These are phyloP conservation scores for Serilophus lunatus DNA, from an alignment of 2,113 vertebrate species.

Conservation along the genomic window DNA sequence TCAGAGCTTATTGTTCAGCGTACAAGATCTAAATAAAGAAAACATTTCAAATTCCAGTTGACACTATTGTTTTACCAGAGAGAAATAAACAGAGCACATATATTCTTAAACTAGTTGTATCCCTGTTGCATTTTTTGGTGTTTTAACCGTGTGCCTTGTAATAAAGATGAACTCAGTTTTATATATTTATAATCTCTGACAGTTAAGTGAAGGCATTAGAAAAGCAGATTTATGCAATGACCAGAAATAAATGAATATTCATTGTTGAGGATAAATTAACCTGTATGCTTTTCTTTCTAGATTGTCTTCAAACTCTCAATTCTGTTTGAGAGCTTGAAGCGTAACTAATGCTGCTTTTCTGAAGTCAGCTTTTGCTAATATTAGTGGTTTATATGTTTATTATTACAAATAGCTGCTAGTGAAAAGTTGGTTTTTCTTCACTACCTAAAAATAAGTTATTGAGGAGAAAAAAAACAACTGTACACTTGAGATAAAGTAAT, in stretches of 20 bases:
- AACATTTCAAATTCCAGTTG: conserved; percentile 59
- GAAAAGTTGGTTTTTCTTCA: neutral
- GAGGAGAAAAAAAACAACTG: neutral
- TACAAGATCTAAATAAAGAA: conserved; percentile 64
- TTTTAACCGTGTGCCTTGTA: neutral
- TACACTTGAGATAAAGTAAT: neutral
- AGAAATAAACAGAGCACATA: conserved; percentile 7
- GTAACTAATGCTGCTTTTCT: neutral
- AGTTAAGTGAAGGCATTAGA: neutral
- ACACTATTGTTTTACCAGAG: conserved; percentile 26
- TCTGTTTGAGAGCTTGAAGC: neutral
- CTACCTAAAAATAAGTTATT: neutral
- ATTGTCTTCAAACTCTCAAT: neutral
- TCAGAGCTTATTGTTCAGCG: conserved; percentile 65
- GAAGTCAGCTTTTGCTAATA: neutral
- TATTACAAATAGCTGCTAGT: neutral
- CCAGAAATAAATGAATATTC: conserved; percentile 41
- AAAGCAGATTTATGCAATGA: conserved; percentile 16
- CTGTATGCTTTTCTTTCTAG: conserved; percentile 11
- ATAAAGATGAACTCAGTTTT: neutral
- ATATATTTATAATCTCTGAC: neutral
- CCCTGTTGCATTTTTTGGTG: neutral
- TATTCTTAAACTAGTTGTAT: neutral
- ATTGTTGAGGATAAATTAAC: conserved; percentile 24
- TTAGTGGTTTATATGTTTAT: conserved; percentile 11